Base-by-base conservation (phyloP, 2,888 invertebrate species). In the Lepidochrysops patricia region DNA sequence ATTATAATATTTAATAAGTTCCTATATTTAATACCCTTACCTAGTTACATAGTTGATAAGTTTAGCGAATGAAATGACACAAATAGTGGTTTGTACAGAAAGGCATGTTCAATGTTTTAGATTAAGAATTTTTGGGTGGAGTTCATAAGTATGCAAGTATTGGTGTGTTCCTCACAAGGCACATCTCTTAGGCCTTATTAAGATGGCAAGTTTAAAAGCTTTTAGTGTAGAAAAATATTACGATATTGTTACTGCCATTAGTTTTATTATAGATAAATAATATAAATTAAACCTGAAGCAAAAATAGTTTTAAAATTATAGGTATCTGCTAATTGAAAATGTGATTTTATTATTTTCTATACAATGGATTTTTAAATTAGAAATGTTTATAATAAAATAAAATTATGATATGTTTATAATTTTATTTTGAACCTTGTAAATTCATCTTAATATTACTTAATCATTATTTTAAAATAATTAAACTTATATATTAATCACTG, bases 1-100 rank as follows among this genome's bases (percentile, higher is more conserved):
- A 91, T 96, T 68, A 93, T 95, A 64, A 90, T 96, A 54, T 90
- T 97, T 4, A 97, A 97, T 76, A 93, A 96, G 77, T 91, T 97
- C 63, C 84, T 97, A 58, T 97, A 97, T 80, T 84, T 97, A 50
- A 91, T 97, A 69, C 97, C 97, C 0, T 80, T 97, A 69, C 97
- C 97, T 0, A 92, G 94, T 32, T 95, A 94, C 74, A 91, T 97
- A 12, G 95, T 95, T 72, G 94, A 95, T 64, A 97, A 97, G 83
- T 97, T 97, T 84, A 92, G 96, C 73, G 95, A 96, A 73, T 87
- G 72, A 63, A 54, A 57, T 43, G n/a, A 52, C 23, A 52, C 35
- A 48, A 19, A 43, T 19, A 37, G 7, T 43, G 12, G 43, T 9
- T 29, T 29, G 29, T 29, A 13, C 23, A 43, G 15, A 5, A 2